Conservation (phyloP, 2,888 invertebrate genomes). For the Iselma pallidipennis region DNA sequence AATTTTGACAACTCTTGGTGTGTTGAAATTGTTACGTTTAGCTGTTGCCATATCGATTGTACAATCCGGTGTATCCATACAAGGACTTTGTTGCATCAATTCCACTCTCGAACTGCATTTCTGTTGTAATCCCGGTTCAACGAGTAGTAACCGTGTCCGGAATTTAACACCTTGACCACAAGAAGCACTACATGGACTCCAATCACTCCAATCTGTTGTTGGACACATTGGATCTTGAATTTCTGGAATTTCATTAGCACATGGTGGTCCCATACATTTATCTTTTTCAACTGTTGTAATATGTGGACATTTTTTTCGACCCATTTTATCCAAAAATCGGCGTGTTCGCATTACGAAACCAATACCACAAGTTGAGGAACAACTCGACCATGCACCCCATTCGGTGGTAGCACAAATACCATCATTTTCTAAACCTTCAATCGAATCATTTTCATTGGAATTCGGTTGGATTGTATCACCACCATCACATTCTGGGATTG, state of each 20-base stretch:
- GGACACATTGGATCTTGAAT: constrained; percentile 69
- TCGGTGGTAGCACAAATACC: constrained; percentile 69
- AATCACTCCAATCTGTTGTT: constrained; percentile 87
- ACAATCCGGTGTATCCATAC: constrained; percentile 70
- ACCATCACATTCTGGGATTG: constrained; percentile 71
- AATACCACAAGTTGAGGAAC: constrained; percentile 82
- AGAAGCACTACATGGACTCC: constrained; percentile 89
- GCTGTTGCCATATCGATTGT: constrained; percentile 74
- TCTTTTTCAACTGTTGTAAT: constrained; percentile 77
- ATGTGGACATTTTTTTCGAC: constrained; percentile 80
- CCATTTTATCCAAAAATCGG: constrained; percentile 74
- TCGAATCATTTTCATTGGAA: constrained; percentile 40
- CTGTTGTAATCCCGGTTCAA: constrained; percentile 67
- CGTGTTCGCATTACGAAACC: constrained; percentile 77
- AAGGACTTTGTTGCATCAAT: constrained; percentile 75
- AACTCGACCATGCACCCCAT: constrained; percentile 85
- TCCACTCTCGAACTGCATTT: constrained; percentile 71
- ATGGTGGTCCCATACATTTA: constrained; percentile 76
- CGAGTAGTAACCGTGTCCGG: constrained; percentile 72
- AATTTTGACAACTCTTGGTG: not conserved
- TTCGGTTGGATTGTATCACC: constrained; percentile 56
- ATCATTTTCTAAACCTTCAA: constrained; percentile 42
- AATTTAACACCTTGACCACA: constrained; percentile 81
- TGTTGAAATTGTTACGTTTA: constrained; percentile 61
- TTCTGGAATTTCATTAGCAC: constrained; percentile 58